These are phyloP conservation scores for Lophochroa leadbeateri DNA, from an alignment of 2,113 vertebrate species.

Conservation along the genomic window DNA sequence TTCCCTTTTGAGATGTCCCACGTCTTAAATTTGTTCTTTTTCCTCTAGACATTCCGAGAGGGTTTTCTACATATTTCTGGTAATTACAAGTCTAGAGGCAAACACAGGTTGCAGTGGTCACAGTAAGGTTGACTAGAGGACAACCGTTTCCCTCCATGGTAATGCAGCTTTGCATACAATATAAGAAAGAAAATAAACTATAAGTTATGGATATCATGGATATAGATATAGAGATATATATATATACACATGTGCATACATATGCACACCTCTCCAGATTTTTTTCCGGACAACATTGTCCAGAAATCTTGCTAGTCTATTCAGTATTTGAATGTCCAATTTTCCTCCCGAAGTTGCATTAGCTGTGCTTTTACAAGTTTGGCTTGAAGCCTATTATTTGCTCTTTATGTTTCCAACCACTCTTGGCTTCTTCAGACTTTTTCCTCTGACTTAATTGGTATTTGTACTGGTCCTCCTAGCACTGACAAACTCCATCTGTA, in stretches of 20 bases:
- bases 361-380: slow-evolving; percentile 38
- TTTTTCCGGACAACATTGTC: background rate
- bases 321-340: slow-evolving; percentile 26
- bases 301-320: background rate
- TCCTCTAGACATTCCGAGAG: background rate
- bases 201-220: background rate
- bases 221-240: background rate
- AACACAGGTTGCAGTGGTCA: background rate
- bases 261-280: background rate
- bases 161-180: background rate
- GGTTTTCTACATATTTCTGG: background rate
- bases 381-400: slow-evolving; percentile 56
- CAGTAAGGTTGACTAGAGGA: background rate
- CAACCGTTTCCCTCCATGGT: background rate
- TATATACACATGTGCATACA: background rate
- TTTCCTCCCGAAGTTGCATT: slow-evolving; percentile 27
- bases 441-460: slow-evolving; percentile 62
- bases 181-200: background rate
- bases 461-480: slow-evolving; percentile 42
- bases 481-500: slow-evolving; percentile 51
- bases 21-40: background rate
- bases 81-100: background rate
- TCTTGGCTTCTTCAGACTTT: slow-evolving; percentile 57
- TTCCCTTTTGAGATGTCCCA: background rate
- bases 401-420: slow-evolving; percentile 52